Percentiles rank a stretch among this genome's conserved stretches.
phyloP scores from a whole-genome alignment of 2,797 vertebrate species.

The Alca torda region DNA sequence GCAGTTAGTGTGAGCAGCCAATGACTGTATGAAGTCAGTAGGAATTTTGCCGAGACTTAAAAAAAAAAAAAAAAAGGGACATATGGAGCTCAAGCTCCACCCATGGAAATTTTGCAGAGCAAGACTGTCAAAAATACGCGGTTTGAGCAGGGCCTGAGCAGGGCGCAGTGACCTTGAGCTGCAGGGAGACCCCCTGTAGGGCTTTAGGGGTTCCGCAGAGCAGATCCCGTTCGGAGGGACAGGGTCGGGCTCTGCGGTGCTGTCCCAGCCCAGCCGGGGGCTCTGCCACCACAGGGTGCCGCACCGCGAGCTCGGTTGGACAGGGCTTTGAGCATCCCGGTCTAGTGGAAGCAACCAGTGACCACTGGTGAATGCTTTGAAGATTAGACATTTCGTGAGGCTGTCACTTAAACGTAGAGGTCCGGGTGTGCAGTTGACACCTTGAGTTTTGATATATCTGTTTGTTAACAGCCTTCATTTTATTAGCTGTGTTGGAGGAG shows the following conservation, averaged over 20 bases:
- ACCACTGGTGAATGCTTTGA: background rate
- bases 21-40: background rate
- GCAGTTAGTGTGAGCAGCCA: background rate
- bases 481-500: background rate
- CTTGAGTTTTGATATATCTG: background rate
- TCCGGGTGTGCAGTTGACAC: background rate
- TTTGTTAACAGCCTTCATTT: conserved; percentile 23
- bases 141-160: background rate
- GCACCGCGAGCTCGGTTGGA: too few relatives aligned
- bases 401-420: background rate
- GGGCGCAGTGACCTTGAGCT: background rate
- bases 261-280: too few relatives aligned
- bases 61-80: background rate
- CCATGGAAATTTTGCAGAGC: conserved; percentile 16
- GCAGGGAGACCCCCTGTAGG: background rate
- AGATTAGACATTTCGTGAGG: background rate
- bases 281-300: too few relatives aligned
- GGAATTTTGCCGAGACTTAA: background rate
- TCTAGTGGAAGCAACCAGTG: background rate
- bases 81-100: background rate
- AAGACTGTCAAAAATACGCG: background rate
- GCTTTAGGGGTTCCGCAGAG: background rate
- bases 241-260: background rate
- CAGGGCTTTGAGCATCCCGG: background rate
- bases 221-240: background rate